Evolutionary conservation across 2,113 vertebrate species (phyloP).

Genomic region (Podarcis cretensis): DNA sequence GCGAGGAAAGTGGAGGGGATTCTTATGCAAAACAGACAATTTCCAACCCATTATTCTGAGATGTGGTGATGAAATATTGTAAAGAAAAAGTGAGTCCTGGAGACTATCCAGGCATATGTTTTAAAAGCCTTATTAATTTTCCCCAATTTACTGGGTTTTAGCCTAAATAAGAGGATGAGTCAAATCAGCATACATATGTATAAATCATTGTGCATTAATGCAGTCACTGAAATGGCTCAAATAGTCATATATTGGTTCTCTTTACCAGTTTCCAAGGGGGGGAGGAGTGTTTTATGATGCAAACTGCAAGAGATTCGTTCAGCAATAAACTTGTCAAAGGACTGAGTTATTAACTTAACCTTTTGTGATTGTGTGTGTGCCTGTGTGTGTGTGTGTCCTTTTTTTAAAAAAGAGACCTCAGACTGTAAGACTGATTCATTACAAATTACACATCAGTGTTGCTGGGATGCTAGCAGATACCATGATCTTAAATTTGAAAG

Average conservation of each 20-base stretch:
- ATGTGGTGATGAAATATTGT: conserved; percentile 45
- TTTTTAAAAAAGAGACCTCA: conserved; percentile 10
- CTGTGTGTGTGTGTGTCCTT: not conserved
- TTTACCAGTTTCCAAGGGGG: conserved; percentile 16
- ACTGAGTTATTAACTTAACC: conserved; percentile 48
- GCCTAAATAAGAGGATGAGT: conserved; percentile 45
- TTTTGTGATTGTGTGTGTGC: not conserved
- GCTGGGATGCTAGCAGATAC: conserved; percentile 9
- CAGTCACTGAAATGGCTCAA: conserved; percentile 40
- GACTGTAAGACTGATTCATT: conserved; percentile 30
- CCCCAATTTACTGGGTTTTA: conserved; percentile 42
- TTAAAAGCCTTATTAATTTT: conserved; percentile 53
- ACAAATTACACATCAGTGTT: not conserved
- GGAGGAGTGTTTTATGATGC: conserved; percentile 23
- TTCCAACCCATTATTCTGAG: conserved; percentile 55
- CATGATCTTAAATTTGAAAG: conserved; percentile 17
- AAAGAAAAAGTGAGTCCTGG: conserved; percentile 46
- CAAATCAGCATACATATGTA: conserved; percentile 13
- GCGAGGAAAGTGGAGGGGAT: conserved; percentile 54
- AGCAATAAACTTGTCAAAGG: conserved; percentile 44
- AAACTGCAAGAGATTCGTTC: conserved; percentile 52
- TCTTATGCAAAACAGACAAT: conserved; percentile 61
- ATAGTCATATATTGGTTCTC: conserved; percentile 38
- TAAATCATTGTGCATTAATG: conserved; percentile 52
- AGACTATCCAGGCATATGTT: conserved; percentile 34